Base-by-base conservation (phyloP, 2,113 vertebrate species). In the Calyptommatus sinebrachiatus region DNA sequence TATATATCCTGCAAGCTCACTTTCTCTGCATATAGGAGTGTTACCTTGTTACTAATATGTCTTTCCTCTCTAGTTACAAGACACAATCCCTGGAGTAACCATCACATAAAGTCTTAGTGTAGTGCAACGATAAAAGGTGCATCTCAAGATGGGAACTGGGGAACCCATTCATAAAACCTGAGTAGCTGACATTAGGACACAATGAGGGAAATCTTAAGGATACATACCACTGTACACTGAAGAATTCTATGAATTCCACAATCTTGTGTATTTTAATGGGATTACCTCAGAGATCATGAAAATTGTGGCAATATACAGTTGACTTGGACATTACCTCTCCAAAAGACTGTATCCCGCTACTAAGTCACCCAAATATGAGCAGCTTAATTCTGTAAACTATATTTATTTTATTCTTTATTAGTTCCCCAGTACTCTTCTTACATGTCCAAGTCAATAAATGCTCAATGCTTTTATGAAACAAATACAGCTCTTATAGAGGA, bases 151-250 rank as follows among this genome's bases (percentile, higher is more conserved):
- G 31, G 46, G 66, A 57, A 73, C 63, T 65, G 22, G 20, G 48
- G 21, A 45, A 72, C 26, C 21, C 61, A 53, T 50, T 29, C 28
- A 65, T 48, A 24, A 85, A 86, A 35, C 70, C 50, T 68, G 73
- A 80, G 65, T 90, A 84, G 89, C 71, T 89, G 87, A 88, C 89
- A 91, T 82, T 86, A 80, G 84, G 90, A 88, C 85, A 76, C 85
- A 88, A 81, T 86, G 86, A 29, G 41, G 45, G 41, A 83, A 78
- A 53, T 18, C 84, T 74, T 83, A 90, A 57, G 81, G 57, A 78
- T 69, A 73, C 84, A 85, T 87, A 24, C 29, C 18, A 28, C 73
- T 10, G 86, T 60, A 79, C 74, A 71, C 5, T 87, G 20, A 84
- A 78, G 26, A 73, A 28, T 75, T 68, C 29, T 60, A 72, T 29